Percentiles rank a stretch among this genome's conserved stretches.
Conservation (phyloP, 2,888 invertebrate genomes). For the Galerucella pusilla region DNA sequence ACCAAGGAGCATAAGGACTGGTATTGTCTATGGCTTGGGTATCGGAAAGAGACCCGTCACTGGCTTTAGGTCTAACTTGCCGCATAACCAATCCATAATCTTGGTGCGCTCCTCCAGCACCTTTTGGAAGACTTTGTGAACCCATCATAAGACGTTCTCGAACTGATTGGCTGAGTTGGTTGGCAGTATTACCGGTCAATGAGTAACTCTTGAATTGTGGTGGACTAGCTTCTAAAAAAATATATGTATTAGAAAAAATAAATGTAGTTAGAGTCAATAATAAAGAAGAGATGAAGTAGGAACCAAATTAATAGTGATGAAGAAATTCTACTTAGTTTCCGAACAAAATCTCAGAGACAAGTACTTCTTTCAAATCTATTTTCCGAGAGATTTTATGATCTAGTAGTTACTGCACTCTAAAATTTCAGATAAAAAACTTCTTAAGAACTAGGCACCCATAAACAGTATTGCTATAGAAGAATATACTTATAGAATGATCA, state of each 20-base stretch:
- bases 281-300: not conserved
- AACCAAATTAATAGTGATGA: too few species aligned
- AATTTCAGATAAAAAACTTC: too few species aligned
- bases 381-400: too few species aligned
- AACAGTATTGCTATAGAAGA: too few species aligned
- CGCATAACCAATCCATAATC: conserved; percentile 63
- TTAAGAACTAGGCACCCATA: too few species aligned
- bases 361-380: too few species aligned
- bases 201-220: conserved; percentile 88
- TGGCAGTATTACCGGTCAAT: conserved; percentile 85
- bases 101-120: conserved; percentile 61
- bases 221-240: conserved; percentile 73
- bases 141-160: conserved; percentile 84
- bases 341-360: too few species aligned
- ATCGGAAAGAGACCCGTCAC: conserved; percentile 87
- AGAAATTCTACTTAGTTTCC: too few species aligned
- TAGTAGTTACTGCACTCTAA: too few species aligned
- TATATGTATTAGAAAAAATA: conserved; percentile 24
- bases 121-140: conserved; percentile 87
- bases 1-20: conserved; percentile 87
- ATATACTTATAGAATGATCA: too few species aligned
- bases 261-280: not conserved
- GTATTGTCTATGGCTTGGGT: conserved; percentile 84
- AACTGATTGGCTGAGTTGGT: conserved; percentile 87
- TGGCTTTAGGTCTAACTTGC: conserved; percentile 64